Conservation (phyloP, 2,797 vertebrate species). For the Anguilla obscura region DNA sequence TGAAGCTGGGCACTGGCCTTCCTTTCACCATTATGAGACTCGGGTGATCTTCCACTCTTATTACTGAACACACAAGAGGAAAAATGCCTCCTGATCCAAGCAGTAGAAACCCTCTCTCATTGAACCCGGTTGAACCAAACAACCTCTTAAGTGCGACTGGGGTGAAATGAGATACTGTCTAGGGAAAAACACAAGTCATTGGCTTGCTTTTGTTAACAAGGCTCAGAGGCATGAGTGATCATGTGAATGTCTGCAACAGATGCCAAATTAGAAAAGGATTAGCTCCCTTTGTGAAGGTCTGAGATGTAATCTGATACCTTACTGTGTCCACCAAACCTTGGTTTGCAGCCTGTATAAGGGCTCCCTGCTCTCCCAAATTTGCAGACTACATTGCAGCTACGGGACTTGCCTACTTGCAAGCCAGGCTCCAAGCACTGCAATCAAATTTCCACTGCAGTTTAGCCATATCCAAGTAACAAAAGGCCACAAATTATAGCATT, state of each 20-base stretch:
- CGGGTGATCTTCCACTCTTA: background rate
- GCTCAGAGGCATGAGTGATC: background rate
- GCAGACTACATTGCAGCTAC: no score
- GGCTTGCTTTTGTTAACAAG: background rate
- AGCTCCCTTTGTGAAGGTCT: no score
- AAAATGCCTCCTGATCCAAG: background rate
- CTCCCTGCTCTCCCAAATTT: no score
- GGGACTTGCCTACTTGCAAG: no score
- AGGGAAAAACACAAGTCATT: background rate
- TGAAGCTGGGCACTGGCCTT: conserved; percentile 26
- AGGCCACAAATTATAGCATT: no score
- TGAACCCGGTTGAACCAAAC: background rate
- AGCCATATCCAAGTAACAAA: no score
- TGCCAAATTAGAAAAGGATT: no score
- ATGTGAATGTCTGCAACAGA: background rate
- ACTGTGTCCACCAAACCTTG: no score
- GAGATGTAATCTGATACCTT: no score
- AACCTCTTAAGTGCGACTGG: background rate
- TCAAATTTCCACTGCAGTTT: no score
- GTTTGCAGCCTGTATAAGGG: no score
- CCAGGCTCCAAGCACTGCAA: no score
- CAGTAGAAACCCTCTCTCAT: background rate
- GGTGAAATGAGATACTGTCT: background rate
- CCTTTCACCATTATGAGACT: background rate
- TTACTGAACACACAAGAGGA: background rate